Base-by-base conservation (phyloP, 2,888 invertebrate species). In the Keiferia lycopersicella region DNA sequence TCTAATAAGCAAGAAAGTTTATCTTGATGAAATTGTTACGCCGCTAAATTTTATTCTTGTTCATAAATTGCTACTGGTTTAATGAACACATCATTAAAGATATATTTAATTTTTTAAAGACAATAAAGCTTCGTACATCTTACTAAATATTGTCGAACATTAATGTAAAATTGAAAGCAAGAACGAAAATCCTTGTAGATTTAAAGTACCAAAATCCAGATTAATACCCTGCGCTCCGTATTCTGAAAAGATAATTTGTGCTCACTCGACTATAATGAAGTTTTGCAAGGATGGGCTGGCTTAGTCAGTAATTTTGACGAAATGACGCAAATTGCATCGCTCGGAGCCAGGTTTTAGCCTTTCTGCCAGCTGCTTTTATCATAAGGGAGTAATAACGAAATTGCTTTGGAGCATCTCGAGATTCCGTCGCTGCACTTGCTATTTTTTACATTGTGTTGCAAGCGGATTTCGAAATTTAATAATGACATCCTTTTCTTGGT, bases 221-320 rank as follows among this genome's bases (percentile, higher is more conserved):
- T 59, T 30, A 63, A 63, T 67, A 66, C 65, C 64, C 65, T 61
- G 59, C 64, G 64, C 63, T 63, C 56, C 61, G 51, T 61, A 62
- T 61, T 67, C 63, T 66, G 66, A 68, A 67, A 71, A 65, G 69
- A 76, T 79, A 76, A 78, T 79, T 74, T 70, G 69, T 71, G 73
- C 74, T 78, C 70, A 72, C 74, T 78, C 71, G 67, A 73, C 73
- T 79, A 73, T 79, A 82, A 79, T 80, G 70, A 80, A 83, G 80
- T 83, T 82, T 80, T 73, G 74, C 74, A 69, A 80, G 82, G 83
- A 84, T 69, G 73, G 72, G 75, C 73, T 68, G 71, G 78, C 77
- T 78, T 69, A 73, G 57, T 65, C 65, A 26, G 80, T 80, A 80
- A 81, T 84, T 83, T 78, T 82, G 80, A 83, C 78, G 82, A 78